These are phyloP conservation scores for Paramormyrops kingsleyae DNA, from an alignment of 2,113 vertebrate species.

Conservation along the genomic window DNA sequence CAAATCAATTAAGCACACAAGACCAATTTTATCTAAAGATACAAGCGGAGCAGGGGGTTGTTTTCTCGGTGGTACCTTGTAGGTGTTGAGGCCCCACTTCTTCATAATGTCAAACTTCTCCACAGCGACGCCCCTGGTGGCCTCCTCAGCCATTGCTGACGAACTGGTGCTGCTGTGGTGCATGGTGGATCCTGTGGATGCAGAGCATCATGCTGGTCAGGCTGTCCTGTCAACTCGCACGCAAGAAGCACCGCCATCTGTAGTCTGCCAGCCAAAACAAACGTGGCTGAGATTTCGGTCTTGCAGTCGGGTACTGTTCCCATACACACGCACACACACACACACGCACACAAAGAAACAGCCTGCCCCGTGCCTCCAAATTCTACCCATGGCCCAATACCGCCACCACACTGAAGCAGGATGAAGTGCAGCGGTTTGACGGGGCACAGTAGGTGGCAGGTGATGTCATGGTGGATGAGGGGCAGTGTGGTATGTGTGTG, in stretches of 20 bases:
- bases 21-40: not conserved
- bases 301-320: not conserved
- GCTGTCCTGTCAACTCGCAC: not conserved
- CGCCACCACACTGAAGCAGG: not conserved
- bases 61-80: constrained; percentile 68
- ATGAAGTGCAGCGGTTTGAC: not conserved
- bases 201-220: not conserved
- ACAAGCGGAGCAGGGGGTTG: not conserved
- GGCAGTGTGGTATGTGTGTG: not conserved
- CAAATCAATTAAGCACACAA: not conserved
- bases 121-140: constrained; percentile 76
- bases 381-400: not conserved
- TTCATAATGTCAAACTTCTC: constrained; percentile 91
- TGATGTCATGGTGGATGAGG: constrained; percentile 8
- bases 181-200: constrained; percentile 71
- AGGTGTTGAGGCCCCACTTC: constrained; percentile 95
- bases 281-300: not conserved
- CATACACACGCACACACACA: not conserved
- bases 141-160: constrained; percentile 63
- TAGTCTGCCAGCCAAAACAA: not conserved
- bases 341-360: not conserved
- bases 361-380: not conserved
- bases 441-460: not conserved
- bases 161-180: constrained; percentile 69
- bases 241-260: not conserved